Percentiles rank a stretch among this genome's conserved stretches.
phyloP scores from a whole-genome alignment of 1,140 invertebrate species.

The Coelopa frigida region DNA sequence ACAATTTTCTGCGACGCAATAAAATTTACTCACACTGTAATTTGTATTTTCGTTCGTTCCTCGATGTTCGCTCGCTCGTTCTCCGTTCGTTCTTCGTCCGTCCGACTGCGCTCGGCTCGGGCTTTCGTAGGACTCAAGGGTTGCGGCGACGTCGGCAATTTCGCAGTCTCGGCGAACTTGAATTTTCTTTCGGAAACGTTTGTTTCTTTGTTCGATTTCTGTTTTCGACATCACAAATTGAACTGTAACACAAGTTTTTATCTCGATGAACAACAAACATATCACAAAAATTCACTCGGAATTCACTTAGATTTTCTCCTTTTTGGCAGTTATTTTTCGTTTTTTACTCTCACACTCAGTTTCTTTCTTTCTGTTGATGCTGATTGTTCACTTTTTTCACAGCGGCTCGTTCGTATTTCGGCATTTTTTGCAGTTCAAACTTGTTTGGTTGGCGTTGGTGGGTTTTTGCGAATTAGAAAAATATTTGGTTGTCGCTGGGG shows the following conservation, averaged over 20 bases:
- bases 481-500: too few species aligned
- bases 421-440: neutral
- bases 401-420: neutral
- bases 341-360: neutral
- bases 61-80: neutral
- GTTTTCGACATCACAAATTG: too few species aligned
- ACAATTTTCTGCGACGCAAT: conserved; percentile 36
- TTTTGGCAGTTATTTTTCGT: neutral
- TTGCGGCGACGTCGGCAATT: too few species aligned
- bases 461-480: too few species aligned
- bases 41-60: neutral
- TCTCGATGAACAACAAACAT: too few species aligned
- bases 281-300: too few species aligned
- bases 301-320: neutral
- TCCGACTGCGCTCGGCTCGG: neutral
- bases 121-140: too few species aligned
- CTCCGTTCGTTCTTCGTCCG: neutral
- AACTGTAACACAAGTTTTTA: too few species aligned
- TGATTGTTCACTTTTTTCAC: neutral
- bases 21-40: conserved; percentile 33
- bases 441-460: conserved; percentile 6
- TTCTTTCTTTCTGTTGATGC: neutral
- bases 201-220: too few species aligned
- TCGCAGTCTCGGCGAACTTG: too few species aligned
- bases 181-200: too few species aligned